Base-by-base conservation (phyloP, 2,113 vertebrate species). In the Ondatra zibethicus region DNA sequence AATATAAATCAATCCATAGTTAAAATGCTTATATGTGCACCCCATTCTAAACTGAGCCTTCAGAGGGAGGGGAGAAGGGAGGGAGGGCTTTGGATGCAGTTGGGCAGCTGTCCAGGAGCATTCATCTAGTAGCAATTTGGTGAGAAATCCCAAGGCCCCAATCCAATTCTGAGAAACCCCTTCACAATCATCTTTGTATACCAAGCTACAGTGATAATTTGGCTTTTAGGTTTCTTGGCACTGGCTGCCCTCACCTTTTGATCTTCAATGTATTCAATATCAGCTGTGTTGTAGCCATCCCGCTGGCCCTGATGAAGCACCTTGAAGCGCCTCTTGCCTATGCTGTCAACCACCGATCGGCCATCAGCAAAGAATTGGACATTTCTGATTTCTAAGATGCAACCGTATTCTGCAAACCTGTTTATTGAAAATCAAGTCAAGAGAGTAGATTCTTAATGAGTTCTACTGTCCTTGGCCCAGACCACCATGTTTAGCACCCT, bases 191-290 rank as follows among this genome's bases (percentile, higher is more conserved):
- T 75, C 45, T 91, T 47, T 55, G 13, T 75, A 68, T 76, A 66
- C 3, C 52, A 95, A 92, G 36, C 78, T 89, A 78, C 45, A 45
- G 3, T 33, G 12, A 12, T 13, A 89, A 63, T 42, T 55, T 92
- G 73, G 63, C 42, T 95, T 94, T 29, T 76, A 72, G 10, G 61
- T 88, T 89, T 94, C 63, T 94, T 84, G 73, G 86, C 52, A 76
- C 21, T 33, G 45, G 21, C 12, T 39, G 52, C 78, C 66, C 94
- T 96, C 95, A 99, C 99, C 98, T 98, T 98, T 85, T 98, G 97
- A 97, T 99, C 99, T 96, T 99, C 99, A 45, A 99, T 98, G 92
- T 99, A 99, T 92, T 99, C 99, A 25, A 99, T 99, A 76, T 99
- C 99, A 0, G 99, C 99, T 47, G 98, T 99, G 39, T 99, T 99